Base-by-base conservation (phyloP, 2,888 invertebrate species). In the Xestia c-nigrum region DNA sequence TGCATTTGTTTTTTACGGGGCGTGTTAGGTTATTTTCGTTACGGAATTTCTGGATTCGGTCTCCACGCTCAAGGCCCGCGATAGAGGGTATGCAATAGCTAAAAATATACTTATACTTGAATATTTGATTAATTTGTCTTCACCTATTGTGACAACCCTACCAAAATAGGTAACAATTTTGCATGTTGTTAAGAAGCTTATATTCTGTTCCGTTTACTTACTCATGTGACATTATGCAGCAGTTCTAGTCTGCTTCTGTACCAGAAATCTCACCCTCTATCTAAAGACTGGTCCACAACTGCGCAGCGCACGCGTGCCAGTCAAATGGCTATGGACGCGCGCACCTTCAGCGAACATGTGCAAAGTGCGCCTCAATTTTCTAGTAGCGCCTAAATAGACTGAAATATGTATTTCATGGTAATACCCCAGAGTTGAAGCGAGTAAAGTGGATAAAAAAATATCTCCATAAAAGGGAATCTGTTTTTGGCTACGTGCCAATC, bases 391-490 rank as follows among this genome's bases (percentile, higher is more conserved):
- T 47, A 12, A 24, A 46, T 59, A 52, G 5, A 46, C 21, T 19
- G n/a, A 31, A 21, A 61, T n/a, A 47, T 63, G 40, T 64, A 52
- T 43, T 47, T 67, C 57, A 81, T 84, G 65, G 61, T 79, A 79
- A 59, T 14, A 7, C 80, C 65, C 46, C 9, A 64, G 50, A 59
- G 16, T 38, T 61, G 24, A 38, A 72, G 31, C 12, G 46, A 70
- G 72, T 83, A 85, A 76, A 81, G 71, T 57, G 68, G 47, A 83
- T 76, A 85, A 57, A 76, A 52, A 85, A 82, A 85, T 78, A 84
- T 73, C 52, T 83, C 75, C 73, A 38, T 63, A 38, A 38, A 75
- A 47, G 52, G 72, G 74, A 61, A n/a, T 77, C 38, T 38, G 55
- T 61, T 75, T 75, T 74, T 72, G 38, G 73, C 74, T 78, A 73